Evolutionary conservation across 2,888 invertebrate genomes (phyloP).

Genomic region (Parnassius apollo): DNA sequence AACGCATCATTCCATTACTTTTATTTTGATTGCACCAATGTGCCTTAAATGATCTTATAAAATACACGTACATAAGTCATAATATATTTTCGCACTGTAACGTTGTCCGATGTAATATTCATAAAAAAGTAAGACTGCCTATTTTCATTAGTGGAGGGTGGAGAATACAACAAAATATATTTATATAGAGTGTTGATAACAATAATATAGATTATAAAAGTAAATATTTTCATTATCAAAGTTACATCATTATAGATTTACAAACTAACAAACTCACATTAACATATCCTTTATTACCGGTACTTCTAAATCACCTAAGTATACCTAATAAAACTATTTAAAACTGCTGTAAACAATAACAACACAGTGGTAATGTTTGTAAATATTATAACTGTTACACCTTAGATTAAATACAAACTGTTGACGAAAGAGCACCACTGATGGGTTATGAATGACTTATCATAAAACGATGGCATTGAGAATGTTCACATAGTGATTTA

Average conservation of each 20-base stretch:
- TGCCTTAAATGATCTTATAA: constrained; percentile 8
- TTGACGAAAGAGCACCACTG: constrained; percentile 18
- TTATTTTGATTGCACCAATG: constrained; percentile 3
- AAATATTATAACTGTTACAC: constrained; percentile 21
- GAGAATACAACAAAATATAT: too few species aligned
- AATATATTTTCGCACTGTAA: background rate
- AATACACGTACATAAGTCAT: constrained; percentile 13
- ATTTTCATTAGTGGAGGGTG: constrained; percentile 1
- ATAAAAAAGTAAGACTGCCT: constrained; percentile 10
- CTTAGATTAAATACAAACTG: constrained; percentile 17
- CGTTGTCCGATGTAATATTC: constrained; percentile 14
- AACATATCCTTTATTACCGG: too few species aligned
- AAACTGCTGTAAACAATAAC: constrained; percentile 1
- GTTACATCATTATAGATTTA: too few species aligned
- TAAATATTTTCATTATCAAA: too few species aligned
- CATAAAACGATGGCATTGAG: constrained; percentile 14
- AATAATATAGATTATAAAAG: too few species aligned
- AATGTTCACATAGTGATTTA: background rate
- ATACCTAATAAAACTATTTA: background rate
- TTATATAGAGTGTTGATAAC: too few species aligned
- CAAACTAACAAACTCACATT: too few species aligned
- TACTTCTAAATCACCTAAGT: too few species aligned
- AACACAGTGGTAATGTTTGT: constrained; percentile 19
- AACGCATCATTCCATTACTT: too few species aligned
- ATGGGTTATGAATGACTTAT: constrained; percentile 19